Evolutionary conservation across 2,797 vertebrate genomes (phyloP).

Genomic region (Galago senegalensis): DNA sequence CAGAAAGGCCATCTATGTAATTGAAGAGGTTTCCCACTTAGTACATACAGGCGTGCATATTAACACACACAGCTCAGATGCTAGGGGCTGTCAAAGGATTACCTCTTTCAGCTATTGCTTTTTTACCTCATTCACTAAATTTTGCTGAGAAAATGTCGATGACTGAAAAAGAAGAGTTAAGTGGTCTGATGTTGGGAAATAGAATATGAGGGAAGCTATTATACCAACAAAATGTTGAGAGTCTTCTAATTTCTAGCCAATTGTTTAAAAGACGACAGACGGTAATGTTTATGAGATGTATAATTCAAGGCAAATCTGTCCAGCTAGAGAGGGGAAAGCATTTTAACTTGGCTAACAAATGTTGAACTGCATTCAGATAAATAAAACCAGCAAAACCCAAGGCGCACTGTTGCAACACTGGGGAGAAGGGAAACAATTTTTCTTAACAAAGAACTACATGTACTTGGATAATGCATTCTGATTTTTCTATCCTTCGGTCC

Average conservation of each 20-base stretch:
- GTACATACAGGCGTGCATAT: not conserved
- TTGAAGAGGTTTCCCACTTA: not conserved
- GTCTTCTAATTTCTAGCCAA: conserved; percentile 87
- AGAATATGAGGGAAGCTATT: conserved; percentile 74
- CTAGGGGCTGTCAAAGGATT: not conserved
- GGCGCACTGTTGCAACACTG: conserved; percentile 77
- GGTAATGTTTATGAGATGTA: conserved; percentile 87
- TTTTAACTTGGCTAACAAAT: conserved; percentile 88
- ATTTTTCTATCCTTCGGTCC: conserved; percentile 66
- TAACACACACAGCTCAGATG: too few species aligned
- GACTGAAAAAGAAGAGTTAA: conserved; percentile 77
- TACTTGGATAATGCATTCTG: conserved; percentile 81
- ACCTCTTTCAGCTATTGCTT: not conserved
- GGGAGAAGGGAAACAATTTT: conserved; percentile 81
- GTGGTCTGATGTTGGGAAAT: conserved; percentile 60
- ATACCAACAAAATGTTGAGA: conserved; percentile 79
- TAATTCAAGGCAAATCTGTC: conserved; percentile 89
- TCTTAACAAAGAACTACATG: conserved; percentile 77
- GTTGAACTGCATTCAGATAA: conserved; percentile 82
- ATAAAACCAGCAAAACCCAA: conserved; percentile 80
- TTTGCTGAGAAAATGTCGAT: conserved; percentile 76
- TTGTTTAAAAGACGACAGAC: conserved; percentile 88
- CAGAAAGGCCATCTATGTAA: conserved; percentile 19
- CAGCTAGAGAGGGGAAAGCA: conserved; percentile 87
- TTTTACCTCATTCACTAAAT: conserved; percentile 79